Evolutionary conservation across 2,888 invertebrate species (phyloP), one percentile per base, ranked within the genome.

Genomic region (Ferrisia virgata): DNA sequence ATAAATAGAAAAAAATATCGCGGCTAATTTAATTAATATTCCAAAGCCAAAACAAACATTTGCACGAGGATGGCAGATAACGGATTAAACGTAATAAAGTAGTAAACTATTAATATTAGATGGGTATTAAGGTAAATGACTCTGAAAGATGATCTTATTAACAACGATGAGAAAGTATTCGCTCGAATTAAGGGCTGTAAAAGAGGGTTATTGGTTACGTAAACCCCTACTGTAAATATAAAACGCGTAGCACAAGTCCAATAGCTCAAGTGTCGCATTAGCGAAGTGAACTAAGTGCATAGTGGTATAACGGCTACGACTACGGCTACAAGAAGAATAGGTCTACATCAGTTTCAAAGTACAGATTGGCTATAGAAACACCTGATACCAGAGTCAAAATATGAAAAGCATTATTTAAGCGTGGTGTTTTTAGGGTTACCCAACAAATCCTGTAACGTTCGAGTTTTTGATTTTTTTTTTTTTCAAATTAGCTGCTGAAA

Each of bases 81-180:
- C 81, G 81, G 81, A 81, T 81, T 81, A 36, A 81, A 81, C 47
- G 58, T 81, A 81, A 81, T 81, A 81, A 47, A 80, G 47, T 25
- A 43, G 28, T 31, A 43, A 53, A 81, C 78, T 84, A 84, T 84
- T 84, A 84, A 84, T 84, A 84, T 84, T 84, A 33, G 84, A 84
- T 84, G 78, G 78, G 33, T 40, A 84, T 84, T 84, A 78, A 84
- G 84, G 84, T 84, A 84, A 84, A 84, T 84, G 84, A 84, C 72
- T 84, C 84, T 78, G 78, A 84, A 84, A 84, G 84, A 84, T 84
- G 84, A 84, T 84, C 84, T 84, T 84, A 78, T 84, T 84, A 84
- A 82, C 82, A 58, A 39, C 72, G 43, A 47, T 72, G 72, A 53
- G 81, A 81, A 53, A 79, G 58, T 58, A 47, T 53, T 53, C 53